phyloP scores from a whole-genome alignment of 2,797 vertebrate species.

The Malacoraja senta region DNA sequence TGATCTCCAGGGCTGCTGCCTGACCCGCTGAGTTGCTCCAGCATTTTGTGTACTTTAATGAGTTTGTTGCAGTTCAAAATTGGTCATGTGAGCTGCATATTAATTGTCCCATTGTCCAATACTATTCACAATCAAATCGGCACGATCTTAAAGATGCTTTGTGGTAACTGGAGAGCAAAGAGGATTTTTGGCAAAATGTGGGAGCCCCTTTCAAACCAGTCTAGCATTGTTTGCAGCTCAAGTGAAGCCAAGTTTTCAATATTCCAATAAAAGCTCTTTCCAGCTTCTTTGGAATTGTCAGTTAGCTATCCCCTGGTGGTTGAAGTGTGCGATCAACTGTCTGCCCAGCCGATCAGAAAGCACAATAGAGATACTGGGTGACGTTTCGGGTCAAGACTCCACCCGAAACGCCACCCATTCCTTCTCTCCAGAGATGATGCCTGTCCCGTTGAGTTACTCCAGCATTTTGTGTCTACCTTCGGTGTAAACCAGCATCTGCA shows the following conservation, averaged over 20 bases:
- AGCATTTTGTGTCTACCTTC: too few species aligned
- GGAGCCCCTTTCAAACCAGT: too few species aligned
- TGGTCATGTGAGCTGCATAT: background rate
- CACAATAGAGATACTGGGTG: too few species aligned
- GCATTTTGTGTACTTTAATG: too few species aligned
- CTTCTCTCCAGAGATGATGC: too few species aligned
- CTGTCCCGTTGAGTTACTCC: too few species aligned
- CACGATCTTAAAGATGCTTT: background rate
- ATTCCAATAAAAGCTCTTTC: background rate
- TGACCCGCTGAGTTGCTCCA: too few species aligned
- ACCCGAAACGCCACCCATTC: too few species aligned
- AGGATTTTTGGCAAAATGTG: background rate
- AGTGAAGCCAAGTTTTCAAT: background rate
- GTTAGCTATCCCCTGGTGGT: background rate
- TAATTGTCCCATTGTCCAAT: background rate
- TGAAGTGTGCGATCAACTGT: background rate
- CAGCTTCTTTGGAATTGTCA: background rate
- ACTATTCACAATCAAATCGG: background rate
- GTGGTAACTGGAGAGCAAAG: background rate
- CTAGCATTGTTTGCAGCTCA: background rate
- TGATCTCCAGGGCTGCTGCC: too few species aligned
- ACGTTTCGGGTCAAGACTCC: too few species aligned
- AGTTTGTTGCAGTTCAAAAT: background rate
- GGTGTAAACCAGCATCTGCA: too few species aligned
- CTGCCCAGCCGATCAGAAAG: background rate